phyloP scores from a whole-genome alignment of 2,113 vertebrate genomes.

The Otolemur garnettii region DNA sequence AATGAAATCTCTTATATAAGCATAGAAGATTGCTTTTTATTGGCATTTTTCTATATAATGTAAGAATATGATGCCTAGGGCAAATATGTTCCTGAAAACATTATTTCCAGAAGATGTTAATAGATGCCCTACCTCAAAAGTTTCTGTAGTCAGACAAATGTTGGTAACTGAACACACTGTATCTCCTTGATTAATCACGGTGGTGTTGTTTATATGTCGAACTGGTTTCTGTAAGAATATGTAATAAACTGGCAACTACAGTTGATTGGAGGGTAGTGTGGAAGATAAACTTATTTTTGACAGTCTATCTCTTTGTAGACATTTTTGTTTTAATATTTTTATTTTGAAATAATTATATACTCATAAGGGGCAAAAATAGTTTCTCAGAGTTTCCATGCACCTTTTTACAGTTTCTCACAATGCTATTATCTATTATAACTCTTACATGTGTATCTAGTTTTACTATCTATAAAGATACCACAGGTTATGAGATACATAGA shows the following conservation, averaged over 20 bases:
- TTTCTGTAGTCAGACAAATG: conserved; percentile 13
- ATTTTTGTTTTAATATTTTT: background rate
- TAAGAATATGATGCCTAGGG: background rate
- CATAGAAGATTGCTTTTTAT: conserved; percentile 44
- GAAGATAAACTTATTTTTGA: conserved; percentile 51
- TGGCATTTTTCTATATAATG: background rate
- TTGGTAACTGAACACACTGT: background rate
- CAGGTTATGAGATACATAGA: background rate
- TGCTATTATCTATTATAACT: conserved; percentile 8
- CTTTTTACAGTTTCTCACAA: conserved; percentile 14
- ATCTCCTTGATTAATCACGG: background rate
- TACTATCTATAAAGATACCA: background rate
- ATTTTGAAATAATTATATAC: conserved; percentile 49
- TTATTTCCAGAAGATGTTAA: conserved; percentile 27
- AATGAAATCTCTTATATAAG: conserved; percentile 2
- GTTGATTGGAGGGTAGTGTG: background rate
- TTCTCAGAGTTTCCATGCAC: background rate
- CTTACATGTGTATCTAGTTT: conserved; percentile 17
- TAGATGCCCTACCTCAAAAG: background rate
- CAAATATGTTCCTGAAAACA: background rate
- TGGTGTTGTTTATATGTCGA: background rate
- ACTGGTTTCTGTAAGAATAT: conserved; percentile 11
- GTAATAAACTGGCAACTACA: background rate
- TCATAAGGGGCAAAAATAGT: background rate
- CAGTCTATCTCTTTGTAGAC: background rate